Percentiles rank a stretch among this genome's conserved stretches.
These are phyloP conservation scores for Drosophila parthenogenetica DNA, from an alignment of 2,888 invertebrate species.

Conservation along the genomic window DNA sequence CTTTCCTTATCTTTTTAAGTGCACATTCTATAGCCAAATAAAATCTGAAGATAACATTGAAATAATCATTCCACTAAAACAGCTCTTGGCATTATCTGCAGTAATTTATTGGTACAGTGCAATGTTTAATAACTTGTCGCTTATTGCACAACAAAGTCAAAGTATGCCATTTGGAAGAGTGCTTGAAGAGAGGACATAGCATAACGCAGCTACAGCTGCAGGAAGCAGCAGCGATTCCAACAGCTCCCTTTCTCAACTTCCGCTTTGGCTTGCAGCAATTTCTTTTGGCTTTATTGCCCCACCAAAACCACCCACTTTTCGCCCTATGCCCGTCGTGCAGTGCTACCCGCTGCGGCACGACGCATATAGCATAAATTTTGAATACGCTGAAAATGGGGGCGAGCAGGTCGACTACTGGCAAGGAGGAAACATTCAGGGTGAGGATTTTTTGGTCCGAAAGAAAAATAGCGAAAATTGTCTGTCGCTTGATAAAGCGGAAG, in stretches of 20 bases:
- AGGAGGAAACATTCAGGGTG: constrained; percentile 5
- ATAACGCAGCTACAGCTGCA: constrained; percentile 58
- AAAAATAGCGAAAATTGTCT: constrained; percentile 80
- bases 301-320: too few relatives aligned
- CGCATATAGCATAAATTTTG: constrained; percentile 81
- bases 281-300: constrained; percentile 74
- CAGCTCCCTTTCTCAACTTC: constrained; percentile 75
- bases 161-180: constrained; percentile 25
- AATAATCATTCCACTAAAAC: not conserved
- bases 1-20: not conserved
- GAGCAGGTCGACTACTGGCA: not conserved
- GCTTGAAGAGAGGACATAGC: constrained; percentile 51
- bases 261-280: constrained; percentile 78
- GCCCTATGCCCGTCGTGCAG: not conserved
- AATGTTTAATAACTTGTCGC: not conserved
- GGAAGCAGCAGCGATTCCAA: constrained; percentile 73
- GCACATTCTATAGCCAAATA: not conserved
- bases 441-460: constrained; percentile 40
- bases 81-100: too few relatives aligned
- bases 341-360: constrained; percentile 60
- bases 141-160: constrained; percentile 8
- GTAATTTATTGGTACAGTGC: too few relatives aligned
- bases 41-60: not conserved
- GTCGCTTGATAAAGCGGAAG: constrained; percentile 80
- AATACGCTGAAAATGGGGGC: constrained; percentile 56